Evolutionary conservation across 2,888 invertebrate species (phyloP).

Genomic region (Phengaris arion): DNA sequence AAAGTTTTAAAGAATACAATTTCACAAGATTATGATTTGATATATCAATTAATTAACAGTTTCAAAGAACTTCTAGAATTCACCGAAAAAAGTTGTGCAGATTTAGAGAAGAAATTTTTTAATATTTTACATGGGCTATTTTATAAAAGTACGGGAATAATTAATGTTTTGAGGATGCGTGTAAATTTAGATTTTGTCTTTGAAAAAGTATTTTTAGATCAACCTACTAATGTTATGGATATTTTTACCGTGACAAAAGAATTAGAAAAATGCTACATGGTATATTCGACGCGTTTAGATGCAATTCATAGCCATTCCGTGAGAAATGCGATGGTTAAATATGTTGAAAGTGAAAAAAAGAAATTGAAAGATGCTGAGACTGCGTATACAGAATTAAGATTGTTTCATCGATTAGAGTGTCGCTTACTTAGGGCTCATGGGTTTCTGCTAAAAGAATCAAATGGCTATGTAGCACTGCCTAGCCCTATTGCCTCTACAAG

Average conservation of each 20-base stretch:
- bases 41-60: constrained; percentile 51
- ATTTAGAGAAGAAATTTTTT: constrained; percentile 75
- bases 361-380: constrained; percentile 74
- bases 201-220: constrained; percentile 78
- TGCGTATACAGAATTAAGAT: constrained; percentile 78
- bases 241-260: constrained; percentile 78
- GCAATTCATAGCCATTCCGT: constrained; percentile 76
- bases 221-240: constrained; percentile 75
- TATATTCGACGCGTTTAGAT: constrained; percentile 75
- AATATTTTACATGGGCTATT: constrained; percentile 78
- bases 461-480: not conserved
- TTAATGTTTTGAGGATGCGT: constrained; percentile 77
- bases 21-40: constrained; percentile 50
- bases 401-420: constrained; percentile 69
- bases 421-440: constrained; percentile 66
- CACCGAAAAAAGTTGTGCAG: constrained; percentile 72
- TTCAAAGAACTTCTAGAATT: constrained; percentile 54
- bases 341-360: constrained; percentile 70
- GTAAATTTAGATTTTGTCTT: constrained; percentile 83
- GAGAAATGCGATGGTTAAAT: constrained; percentile 70
- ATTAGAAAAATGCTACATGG: constrained; percentile 79
- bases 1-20: constrained; percentile 64
- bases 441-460: constrained; percentile 42
- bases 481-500: constrained; percentile 3
- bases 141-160: constrained; percentile 75